These are phyloP conservation scores for Ascidia mentula DNA, from an alignment of 23 tunicate species.

Conservation along the genomic window DNA sequence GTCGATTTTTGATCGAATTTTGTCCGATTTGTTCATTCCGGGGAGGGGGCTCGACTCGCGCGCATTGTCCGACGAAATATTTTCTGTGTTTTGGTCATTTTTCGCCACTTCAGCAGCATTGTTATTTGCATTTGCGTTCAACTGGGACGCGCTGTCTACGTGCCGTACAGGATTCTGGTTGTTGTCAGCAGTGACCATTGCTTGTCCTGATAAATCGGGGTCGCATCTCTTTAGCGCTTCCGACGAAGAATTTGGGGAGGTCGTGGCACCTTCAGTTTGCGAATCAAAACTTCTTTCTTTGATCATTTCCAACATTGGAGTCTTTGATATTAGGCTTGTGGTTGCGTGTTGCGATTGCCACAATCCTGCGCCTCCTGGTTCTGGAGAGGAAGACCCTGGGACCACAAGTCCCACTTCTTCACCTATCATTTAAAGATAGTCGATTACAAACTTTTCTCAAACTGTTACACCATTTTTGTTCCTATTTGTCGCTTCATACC, in stretches of 20 bases:
- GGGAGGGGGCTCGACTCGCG: not conserved
- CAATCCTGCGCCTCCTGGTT: not conserved
- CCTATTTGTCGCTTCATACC: no score
- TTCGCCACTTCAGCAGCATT: no score
- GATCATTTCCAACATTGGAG: conserved; percentile 42
- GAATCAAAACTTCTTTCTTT: conserved; percentile 53
- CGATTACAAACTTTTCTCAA: no score
- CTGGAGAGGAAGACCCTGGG: not conserved
- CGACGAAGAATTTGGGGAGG: not conserved
- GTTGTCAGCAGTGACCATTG: not conserved
- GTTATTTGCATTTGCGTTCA: not conserved
- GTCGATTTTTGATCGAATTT: not conserved
- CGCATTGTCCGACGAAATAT: not conserved
- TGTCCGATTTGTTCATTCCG: not conserved
- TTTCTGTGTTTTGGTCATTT: not conserved
- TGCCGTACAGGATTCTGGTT: not conserved
- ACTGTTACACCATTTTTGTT: no score
- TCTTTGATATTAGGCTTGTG: conserved; percentile 15
- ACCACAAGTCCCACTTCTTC: not conserved
- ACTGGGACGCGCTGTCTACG: not conserved
- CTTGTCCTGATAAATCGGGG: not conserved
- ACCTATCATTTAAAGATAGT: no score
- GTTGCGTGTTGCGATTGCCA: conserved; percentile 1
- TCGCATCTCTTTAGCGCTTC: not conserved
- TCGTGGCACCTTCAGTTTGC: not conserved